Conservation (phyloP, 1,140 invertebrate species). For the Drusus annulatus region DNA sequence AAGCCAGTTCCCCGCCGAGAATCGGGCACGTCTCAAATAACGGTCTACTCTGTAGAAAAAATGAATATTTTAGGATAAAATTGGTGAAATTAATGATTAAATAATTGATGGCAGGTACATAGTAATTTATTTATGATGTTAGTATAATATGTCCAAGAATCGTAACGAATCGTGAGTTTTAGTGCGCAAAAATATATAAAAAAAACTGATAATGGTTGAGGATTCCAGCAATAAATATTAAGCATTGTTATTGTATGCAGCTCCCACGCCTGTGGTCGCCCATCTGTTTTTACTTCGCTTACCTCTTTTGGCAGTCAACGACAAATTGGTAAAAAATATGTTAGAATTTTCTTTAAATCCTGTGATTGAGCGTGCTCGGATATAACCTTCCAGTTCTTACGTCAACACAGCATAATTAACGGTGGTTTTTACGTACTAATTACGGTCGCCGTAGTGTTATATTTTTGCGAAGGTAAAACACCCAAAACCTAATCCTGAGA, state of each 20-base stretch:
- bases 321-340: constrained; percentile 23
- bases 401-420: constrained; percentile 17
- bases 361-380: background rate
- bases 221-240: background rate
- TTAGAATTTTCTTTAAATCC: constrained; percentile 4
- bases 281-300: constrained; percentile 25
- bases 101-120: too few relatives aligned
- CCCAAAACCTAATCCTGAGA: background rate
- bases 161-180: too few relatives aligned
- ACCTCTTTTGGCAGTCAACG: background rate
- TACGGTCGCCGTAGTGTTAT: background rate
- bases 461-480: background rate
- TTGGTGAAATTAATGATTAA: too few relatives aligned
- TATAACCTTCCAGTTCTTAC: constrained; percentile 22
- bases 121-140: too few relatives aligned
- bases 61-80: too few relatives aligned
- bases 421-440: background rate
- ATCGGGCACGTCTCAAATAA: too few relatives aligned
- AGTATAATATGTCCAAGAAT: too few relatives aligned
- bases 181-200: background rate
- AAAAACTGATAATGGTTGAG: background rate
- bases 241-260: constrained; percentile 2
- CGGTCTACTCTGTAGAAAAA: too few relatives aligned
- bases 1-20: too few relatives aligned
- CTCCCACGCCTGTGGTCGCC: constrained; percentile 13